These are phyloP conservation scores for Lates japonicus DNA, from an alignment of 2,797 vertebrate species.

Conservation along the genomic window DNA sequence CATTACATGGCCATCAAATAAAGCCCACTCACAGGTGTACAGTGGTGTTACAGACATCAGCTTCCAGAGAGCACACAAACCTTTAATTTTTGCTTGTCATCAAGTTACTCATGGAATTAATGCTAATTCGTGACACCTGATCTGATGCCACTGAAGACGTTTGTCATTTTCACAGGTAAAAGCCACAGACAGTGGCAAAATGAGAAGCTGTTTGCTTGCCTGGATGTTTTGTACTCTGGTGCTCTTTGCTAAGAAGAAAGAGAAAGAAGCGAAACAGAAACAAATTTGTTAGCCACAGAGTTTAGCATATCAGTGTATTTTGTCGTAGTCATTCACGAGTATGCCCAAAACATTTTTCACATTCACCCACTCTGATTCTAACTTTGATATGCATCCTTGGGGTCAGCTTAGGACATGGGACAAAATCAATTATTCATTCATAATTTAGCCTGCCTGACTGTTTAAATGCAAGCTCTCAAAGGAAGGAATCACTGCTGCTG, in stretches of 20 bases:
- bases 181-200: neutral
- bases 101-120: neutral
- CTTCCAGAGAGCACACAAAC: neutral
- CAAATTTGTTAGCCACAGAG: neutral
- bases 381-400: neutral
- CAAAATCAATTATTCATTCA: neutral
- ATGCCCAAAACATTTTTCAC: neutral
- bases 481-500: constrained; percentile 37
- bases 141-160: neutral
- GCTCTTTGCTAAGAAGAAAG: neutral
- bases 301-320: neutral
- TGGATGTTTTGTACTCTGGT: neutral
- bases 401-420: neutral
- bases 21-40: too few relatives aligned
- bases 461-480: neutral
- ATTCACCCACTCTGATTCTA: neutral
- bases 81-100: neutral
- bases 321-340: neutral
- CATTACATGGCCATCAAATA: too few relatives aligned
- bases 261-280: neutral
- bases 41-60: neutral
- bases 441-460: neutral
- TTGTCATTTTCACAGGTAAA: neutral
- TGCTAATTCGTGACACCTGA: neutral
- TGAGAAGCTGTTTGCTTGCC: neutral